These are phyloP conservation scores for Platycnemis pennipes DNA, from an alignment of 2,888 invertebrate species.

Conservation along the genomic window DNA sequence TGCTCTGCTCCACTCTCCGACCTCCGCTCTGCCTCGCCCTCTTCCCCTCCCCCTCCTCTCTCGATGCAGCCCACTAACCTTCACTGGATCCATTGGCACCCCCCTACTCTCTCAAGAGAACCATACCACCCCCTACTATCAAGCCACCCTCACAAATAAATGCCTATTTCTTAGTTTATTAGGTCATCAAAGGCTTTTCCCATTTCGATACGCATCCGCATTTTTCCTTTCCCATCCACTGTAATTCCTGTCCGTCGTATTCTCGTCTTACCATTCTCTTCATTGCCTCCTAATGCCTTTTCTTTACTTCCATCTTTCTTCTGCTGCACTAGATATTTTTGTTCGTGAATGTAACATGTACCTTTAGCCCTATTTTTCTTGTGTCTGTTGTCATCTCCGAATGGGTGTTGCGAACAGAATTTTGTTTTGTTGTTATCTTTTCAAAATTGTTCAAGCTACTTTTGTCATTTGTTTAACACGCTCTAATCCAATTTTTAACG, in stretches of 20 bases:
- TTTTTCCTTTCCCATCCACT: neutral
- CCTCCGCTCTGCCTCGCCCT: too few species aligned
- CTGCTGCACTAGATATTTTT: too few species aligned
- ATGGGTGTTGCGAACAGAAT: too few species aligned
- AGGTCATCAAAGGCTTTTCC: constrained; percentile 65
- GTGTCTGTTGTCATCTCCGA: too few species aligned
- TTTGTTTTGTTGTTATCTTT: too few species aligned
- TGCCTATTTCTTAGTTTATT: constrained; percentile 59
- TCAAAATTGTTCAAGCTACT: too few species aligned
- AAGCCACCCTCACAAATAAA: constrained; percentile 49
- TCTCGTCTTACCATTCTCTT: neutral
- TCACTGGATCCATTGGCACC: neutral
- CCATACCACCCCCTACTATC: neutral
- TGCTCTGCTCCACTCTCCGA: neutral
- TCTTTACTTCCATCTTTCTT: too few species aligned
- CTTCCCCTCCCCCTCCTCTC: neutral
- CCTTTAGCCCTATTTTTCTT: too few species aligned
- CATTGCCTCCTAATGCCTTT: neutral
- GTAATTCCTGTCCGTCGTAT: neutral
- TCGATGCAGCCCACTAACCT: constrained; percentile 1
- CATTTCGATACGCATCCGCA: neutral
- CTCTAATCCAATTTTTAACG: too few species aligned
- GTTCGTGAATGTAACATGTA: too few species aligned
- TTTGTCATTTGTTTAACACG: too few species aligned
- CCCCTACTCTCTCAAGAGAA: neutral